Percentiles rank a stretch among this genome's conserved stretches.
phyloP scores from a whole-genome alignment of 2,888 invertebrate species.

The Pantelozetes paolii region DNA sequence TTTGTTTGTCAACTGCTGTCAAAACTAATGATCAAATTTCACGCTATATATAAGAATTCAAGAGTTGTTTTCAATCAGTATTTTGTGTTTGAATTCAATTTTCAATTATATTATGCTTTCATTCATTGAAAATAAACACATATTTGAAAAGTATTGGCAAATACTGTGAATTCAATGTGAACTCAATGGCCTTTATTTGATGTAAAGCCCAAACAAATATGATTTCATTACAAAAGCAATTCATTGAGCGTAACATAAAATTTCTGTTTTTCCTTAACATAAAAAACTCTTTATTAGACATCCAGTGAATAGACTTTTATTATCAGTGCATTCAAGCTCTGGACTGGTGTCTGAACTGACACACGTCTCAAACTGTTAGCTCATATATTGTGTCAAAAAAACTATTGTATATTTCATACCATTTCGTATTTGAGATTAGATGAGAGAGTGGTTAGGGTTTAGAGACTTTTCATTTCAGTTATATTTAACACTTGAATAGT shows the following conservation, averaged over 20 bases:
- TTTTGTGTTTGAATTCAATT: too few relatives aligned
- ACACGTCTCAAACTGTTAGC: background rate
- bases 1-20: too few relatives aligned
- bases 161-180: background rate
- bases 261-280: background rate
- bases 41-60: too few relatives aligned
- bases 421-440: background rate
- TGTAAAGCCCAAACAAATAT: background rate
- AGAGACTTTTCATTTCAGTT: background rate
- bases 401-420: background rate
- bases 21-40: too few relatives aligned
- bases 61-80: too few relatives aligned
- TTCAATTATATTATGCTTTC: too few relatives aligned
- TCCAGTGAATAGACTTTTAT: background rate
- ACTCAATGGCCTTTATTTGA: background rate
- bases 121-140: background rate
- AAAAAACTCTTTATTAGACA: background rate
- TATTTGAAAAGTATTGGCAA: background rate
- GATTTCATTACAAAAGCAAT: background rate
- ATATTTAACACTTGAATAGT: too few relatives aligned
- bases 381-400: background rate
- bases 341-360: background rate
- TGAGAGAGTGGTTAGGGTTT: background rate
- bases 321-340: background rate
- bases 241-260: slow-evolving; percentile 19